Conservation (phyloP, 1,140 invertebrate species). For the Forficula auricularia region DNA sequence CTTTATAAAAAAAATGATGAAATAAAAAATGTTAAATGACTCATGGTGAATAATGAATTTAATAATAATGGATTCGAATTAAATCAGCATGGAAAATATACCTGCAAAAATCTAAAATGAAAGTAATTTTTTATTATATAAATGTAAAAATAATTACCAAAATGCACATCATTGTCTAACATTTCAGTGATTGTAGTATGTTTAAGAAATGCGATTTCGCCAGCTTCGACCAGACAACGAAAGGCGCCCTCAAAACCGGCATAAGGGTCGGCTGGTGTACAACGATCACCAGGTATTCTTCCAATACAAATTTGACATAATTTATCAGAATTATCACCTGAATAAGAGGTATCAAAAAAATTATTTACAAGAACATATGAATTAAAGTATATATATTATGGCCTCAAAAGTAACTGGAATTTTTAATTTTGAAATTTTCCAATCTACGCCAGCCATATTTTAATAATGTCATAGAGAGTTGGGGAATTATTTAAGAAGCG, state of each 20-base stretch:
- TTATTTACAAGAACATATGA: no score
- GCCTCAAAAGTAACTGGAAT: no score
- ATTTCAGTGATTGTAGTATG: constrained; percentile 69
- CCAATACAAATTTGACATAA: constrained; percentile 75
- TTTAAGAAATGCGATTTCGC: constrained; percentile 82
- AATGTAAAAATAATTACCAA: constrained; percentile 24
- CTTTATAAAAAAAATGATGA: no score
- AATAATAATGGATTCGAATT: no score
- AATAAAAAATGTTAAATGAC: no score
- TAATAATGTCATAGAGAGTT: not conserved
- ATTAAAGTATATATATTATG: not conserved
- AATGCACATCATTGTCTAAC: constrained; percentile 34
- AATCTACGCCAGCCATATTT: no score
- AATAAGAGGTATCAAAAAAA: constrained; percentile 11
- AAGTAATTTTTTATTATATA: no score
- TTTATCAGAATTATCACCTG: constrained; percentile 57
- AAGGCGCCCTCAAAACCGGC: constrained; percentile 81
- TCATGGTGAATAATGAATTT: no score
- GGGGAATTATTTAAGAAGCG: no score
- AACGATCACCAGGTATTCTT: constrained; percentile 52
- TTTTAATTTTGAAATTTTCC: no score
- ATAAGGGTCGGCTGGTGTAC: constrained; percentile 74
- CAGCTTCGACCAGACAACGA: constrained; percentile 64
- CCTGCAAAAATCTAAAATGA: no score
- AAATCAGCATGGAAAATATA: no score